phyloP scores from a whole-genome alignment of 2,797 vertebrate species.

The Bradypus variegatus region DNA sequence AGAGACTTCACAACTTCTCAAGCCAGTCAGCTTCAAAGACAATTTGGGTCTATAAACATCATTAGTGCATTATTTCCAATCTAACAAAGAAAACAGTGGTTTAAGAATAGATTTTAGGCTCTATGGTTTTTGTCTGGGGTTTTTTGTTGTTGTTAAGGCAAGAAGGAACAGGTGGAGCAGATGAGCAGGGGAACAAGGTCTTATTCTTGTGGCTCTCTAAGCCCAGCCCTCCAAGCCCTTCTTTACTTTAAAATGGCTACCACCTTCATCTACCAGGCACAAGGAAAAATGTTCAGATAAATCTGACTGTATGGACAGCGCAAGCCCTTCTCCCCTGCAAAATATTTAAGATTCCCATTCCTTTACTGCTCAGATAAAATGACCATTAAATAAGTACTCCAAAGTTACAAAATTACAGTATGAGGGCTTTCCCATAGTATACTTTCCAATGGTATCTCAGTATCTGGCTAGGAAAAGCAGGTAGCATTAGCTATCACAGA shows the following conservation, averaged over 20 bases:
- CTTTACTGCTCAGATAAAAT: constrained; percentile 32
- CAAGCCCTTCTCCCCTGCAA: neutral
- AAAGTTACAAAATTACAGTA: constrained; percentile 23
- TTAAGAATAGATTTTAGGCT: constrained; percentile 19
- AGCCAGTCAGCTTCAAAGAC: constrained; percentile 33
- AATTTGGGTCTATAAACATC: constrained; percentile 20
- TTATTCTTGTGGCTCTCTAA: constrained; percentile 18
- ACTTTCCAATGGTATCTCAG: constrained; percentile 22
- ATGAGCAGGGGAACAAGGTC: neutral
- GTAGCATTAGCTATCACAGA: constrained; percentile 41
- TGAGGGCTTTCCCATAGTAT: neutral
- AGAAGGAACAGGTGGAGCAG: constrained; percentile 20
- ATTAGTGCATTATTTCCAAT: constrained; percentile 11
- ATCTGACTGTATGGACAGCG: neutral
- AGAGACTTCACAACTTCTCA: constrained; percentile 43
- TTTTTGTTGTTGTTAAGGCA: neutral
- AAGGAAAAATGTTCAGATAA: constrained; percentile 41
- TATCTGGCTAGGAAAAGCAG: constrained; percentile 31
- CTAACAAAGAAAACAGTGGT: constrained; percentile 12
- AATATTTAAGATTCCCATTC: neutral
- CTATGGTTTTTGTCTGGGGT: neutral
- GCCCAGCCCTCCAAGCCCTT: constrained; percentile 31
- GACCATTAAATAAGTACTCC: constrained; percentile 21
- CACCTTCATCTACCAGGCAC: constrained; percentile 35
- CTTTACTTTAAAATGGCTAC: constrained; percentile 64